Evolutionary conservation across 2,888 invertebrate species (phyloP), one percentile per base, ranked within the genome.

Genomic region (Caenorhabditis zanzibari): DNA sequence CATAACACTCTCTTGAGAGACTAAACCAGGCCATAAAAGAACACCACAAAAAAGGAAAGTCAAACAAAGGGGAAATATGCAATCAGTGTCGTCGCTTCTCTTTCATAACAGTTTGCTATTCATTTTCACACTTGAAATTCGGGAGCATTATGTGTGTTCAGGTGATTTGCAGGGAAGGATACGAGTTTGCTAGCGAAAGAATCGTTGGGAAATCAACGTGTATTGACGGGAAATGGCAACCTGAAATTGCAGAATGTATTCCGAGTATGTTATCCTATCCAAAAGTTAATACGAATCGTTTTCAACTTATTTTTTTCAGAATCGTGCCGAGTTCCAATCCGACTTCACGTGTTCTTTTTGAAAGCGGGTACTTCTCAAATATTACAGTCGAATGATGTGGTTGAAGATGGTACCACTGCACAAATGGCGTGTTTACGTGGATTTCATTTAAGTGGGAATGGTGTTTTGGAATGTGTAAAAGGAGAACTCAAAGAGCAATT

Each of bases 151-250:
- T 72, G 74, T 44, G 44, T 72, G 72, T 83, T 85, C 82, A 90
- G 90, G 84, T 90, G 47, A 87, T 89, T 90, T 90, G 90, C 84
- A 89, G 90, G 82, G 85, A 84, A 35, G 90, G 89, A 16, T 87
- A 82, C 79, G 88, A 88, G 69, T 82, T 88, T 75, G 83, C 86
- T 58, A 73, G 84, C 54, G 86, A 88, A 1, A 52, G 71, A 32
- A 66, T 90, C 92, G 61, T 81, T 41, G 81, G 95, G 95, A 61
- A 82, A 58, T 96, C 96, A 0, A 95, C 95, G 0, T 99, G 98
- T 92, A 95, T 96, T 92, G 97, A 98, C 91, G 98, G 98, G 0
- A 96, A 97, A 0, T 99, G 98, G 98, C 96, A 32, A 63, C 91
- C 96, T 0, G 95, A 96, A 85, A 96, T 97, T 88, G 97, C 98